Evolutionary conservation across 2,888 invertebrate genomes (phyloP), one percentile per base, ranked within the genome.

Genomic region (Aleiodes alternator): DNA sequence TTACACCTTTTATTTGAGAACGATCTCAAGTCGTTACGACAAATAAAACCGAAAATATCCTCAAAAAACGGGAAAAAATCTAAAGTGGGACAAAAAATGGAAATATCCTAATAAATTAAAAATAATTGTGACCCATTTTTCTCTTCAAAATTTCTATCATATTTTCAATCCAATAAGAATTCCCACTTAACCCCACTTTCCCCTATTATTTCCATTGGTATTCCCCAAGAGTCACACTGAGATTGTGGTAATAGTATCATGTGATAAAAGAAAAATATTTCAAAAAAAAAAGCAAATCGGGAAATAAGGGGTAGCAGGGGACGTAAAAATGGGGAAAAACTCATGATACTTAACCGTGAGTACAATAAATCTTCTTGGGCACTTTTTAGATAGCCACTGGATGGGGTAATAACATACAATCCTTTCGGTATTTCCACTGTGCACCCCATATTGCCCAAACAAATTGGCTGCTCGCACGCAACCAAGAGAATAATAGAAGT

Each of bases 341-440:
- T 6, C 12, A 16, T 55, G 16, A 56, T 12, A 29, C 8, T 51
- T 14, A 14, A 69, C 34, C 6, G 2, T 29, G 56, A 57, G 23
- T 29, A 8, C 7, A 29, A 64, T 64, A 61, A 72, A 72, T 61
- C 72, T 61, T 61, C 31, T 72, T 23, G 53, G 64, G 11, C 16
- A 38, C 14, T 61, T 72, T 34, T 72, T 53, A 51, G 72, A 72
- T 61, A 59, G 72, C 31, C 51, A 61, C 9, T 43, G 48, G 72
- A 59, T 14, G 53, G 29, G 64, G 61, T 72, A 72, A 72, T 72
- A 72, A 72, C n/a, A 72, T 72, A 72, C 51, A 72, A 72, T 72
- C 38, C 43, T 34, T 61, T 51, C 61, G 59, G 59, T 71, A 43
- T 69, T 71, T 71, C 48, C 48, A 59, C 59, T 72, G 51, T 72